A percentile compares a stretch with the other conserved stretches of the same genome.
phyloP scores from a whole-genome alignment of 1,140 invertebrate genomes.

The Magallana angulata region DNA sequence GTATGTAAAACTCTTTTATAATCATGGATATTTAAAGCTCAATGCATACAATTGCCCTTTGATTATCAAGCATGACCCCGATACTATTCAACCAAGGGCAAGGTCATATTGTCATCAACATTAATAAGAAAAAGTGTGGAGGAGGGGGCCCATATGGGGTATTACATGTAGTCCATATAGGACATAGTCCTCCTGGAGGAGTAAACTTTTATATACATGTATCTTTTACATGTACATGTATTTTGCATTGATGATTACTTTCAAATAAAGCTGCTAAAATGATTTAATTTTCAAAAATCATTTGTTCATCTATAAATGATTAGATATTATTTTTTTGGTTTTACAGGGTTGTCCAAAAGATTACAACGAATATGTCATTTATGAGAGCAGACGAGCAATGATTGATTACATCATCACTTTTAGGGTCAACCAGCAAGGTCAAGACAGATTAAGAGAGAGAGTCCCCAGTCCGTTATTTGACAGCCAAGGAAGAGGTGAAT shows the following conservation, averaged over 20 bases:
- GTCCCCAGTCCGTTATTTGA: constrained; percentile 24
- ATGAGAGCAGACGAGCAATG: constrained; percentile 72
- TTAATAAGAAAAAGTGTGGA: no score
- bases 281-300: not conserved
- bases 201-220: no score
- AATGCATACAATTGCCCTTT: no score
- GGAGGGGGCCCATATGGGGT: no score
- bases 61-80: no score
- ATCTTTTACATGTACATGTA: no score
- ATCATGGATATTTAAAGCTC: no score
- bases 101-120: no score
- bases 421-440: constrained; percentile 50
- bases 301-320: not conserved
- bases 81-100: no score
- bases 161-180: no score
- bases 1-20: no score
- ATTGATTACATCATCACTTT: constrained; percentile 73
- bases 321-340: not conserved
- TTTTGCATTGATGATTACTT: not conserved
- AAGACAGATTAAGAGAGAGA: constrained; percentile 24
- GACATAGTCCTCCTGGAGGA: no score
- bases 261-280: not conserved
- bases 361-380: constrained; percentile 73
- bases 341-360: constrained; percentile 71
- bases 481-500: not conserved